phyloP scores from a whole-genome alignment of 2,797 vertebrate genomes.

The Clarias pachynema region DNA sequence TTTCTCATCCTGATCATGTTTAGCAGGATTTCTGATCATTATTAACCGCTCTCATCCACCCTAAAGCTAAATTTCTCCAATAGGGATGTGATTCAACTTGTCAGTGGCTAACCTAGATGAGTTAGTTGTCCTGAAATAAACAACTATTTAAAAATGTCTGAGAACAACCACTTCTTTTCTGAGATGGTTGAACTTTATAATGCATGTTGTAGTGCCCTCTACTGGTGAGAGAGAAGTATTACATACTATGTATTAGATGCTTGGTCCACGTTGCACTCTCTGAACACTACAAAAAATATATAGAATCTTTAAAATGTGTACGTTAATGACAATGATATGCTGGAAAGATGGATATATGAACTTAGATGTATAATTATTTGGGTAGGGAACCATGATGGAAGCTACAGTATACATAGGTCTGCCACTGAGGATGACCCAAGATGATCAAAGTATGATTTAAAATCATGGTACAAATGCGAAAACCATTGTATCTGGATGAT shows the following conservation, averaged over 20 bases:
- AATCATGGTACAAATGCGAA: neutral
- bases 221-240: neutral
- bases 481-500: neutral
- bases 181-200: neutral
- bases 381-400: neutral
- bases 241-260: neutral
- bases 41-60: neutral
- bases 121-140: neutral
- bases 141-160: neutral
- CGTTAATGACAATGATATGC: neutral
- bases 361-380: no score
- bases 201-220: slow-evolving; percentile 33
- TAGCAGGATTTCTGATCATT: neutral
- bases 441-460: neutral
- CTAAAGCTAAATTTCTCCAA: no score
- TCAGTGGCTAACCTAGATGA: neutral
- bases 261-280: neutral
- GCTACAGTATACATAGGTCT: neutral
- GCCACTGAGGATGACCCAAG: neutral
- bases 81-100: neutral
- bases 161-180: neutral
- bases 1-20: neutral
- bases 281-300: neutral
- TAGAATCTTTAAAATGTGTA: neutral
- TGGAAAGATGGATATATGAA: neutral